phyloP scores from a whole-genome alignment of 1,140 invertebrate genomes.

The Drosophila busckii region DNA sequence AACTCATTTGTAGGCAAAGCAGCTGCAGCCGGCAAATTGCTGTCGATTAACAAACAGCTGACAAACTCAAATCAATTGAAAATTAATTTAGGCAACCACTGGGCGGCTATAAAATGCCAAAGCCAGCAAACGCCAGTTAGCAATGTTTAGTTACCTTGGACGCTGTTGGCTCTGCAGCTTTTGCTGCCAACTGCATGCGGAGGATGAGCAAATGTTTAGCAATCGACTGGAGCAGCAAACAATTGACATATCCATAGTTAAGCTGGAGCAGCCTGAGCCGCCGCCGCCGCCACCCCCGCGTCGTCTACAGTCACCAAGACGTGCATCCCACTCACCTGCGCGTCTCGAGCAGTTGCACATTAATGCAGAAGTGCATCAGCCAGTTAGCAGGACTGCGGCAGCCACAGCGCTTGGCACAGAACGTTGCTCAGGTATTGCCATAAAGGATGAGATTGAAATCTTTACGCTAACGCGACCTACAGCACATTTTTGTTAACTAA shows the following conservation, averaged over 20 bases:
- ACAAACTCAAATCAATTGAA: background rate
- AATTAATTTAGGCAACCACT: slow-evolving; percentile 1
- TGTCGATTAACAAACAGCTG: slow-evolving; percentile 36
- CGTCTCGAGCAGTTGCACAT: slow-evolving; percentile 28
- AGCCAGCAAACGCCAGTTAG: too few relatives aligned
- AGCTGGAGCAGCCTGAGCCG: slow-evolving; percentile 7
- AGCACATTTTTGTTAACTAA: too few relatives aligned
- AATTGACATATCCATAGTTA: background rate
- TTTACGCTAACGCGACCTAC: too few relatives aligned
- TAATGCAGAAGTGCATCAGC: slow-evolving; percentile 39
- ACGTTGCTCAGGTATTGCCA: slow-evolving; percentile 22
- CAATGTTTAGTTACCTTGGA: too few relatives aligned
- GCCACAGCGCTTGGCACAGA: background rate
- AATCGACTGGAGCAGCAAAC: slow-evolving; percentile 24
- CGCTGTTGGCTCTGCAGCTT: slow-evolving; percentile 14
- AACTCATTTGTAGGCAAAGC: too few relatives aligned
- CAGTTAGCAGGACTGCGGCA: background rate
- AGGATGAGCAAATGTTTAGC: slow-evolving; percentile 33
- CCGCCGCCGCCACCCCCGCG: background rate
- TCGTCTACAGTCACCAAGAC: background rate
- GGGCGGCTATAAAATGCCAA: slow-evolving; percentile 14
- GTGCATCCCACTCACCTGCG: slow-evolving; percentile 43
- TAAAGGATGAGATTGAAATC: slow-evolving; percentile 43
- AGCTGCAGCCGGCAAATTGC: slow-evolving; percentile 16
- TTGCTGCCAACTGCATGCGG: slow-evolving; percentile 17